Base-by-base conservation (phyloP, 2,888 invertebrate genomes). In the Parnassius glacialis region DNA sequence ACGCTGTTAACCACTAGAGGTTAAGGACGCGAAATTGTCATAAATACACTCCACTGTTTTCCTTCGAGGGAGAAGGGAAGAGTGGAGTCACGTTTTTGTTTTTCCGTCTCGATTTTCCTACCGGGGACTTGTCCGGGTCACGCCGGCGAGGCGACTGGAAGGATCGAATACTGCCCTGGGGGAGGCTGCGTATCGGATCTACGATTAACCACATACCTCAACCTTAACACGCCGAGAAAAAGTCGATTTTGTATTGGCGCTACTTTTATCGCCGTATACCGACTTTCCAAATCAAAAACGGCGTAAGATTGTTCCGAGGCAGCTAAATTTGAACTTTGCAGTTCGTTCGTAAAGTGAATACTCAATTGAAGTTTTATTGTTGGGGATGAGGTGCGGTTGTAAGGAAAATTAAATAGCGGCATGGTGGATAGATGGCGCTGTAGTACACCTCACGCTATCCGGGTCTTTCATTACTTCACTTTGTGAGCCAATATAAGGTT, bases 141-240 rank as follows among this genome's bases (percentile, higher is more conserved):
- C 84, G 89, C 87, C 89, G 84, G 83, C 84, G 81, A 83, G 83
- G 85, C 88, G 87, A 90, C 90, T 90, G 90, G 80, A 82, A 83
- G 88, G 87, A 90, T 90, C 90, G 90, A 91, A 85, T 87, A 83
- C 80, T 79, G 83, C 85, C 87, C 85, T 79, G 78, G 90, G 90
- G 90, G 89, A 91, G 90, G 87, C 89, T 90, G 90, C 86, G 87
- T 89, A 81, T 81, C 80, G 79, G 84, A 83, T 82, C 67, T 65
- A 47, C 69, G 25, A 20, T 53, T 71, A 56, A 64, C 62, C 74
- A 43, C 74, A 43, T 83, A 70, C 70, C 64, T 70, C 68, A 62
- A 76, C 80, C 73, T 71, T 70, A 69, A 58, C 50, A 20, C 52
- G 44, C 56, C 52, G 47, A 16, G 68, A 70, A 83, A 85, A 67